A percentile compares a stretch with the other conserved stretches of the same genome.
Conservation (phyloP, 2,888 invertebrate species). For the Troides oblongomaculatus region DNA sequence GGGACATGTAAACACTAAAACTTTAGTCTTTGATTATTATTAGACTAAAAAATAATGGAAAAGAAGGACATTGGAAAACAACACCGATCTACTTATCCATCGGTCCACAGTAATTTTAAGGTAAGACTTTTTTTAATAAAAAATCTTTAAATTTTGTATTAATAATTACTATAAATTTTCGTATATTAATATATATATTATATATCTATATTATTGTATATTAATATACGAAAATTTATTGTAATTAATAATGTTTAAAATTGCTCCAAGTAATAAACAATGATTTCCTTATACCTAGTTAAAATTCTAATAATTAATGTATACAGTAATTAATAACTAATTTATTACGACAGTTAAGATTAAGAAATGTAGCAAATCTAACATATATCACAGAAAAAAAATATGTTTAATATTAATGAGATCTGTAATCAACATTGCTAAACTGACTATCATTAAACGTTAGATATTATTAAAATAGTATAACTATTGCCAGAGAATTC, state of each 20-base stretch:
- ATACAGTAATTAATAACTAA: background rate
- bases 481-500: too few species aligned
- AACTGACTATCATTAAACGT: background rate
- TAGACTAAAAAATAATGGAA: background rate
- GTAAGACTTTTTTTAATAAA: conserved; percentile 28
- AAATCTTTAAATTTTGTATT: background rate
- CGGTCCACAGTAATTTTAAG: conserved; percentile 30
- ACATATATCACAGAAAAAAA: background rate
- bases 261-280: background rate
- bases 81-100: conserved; percentile 9
- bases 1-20: conserved; percentile 39
- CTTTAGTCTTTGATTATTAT: conserved; percentile 12
- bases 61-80: conserved; percentile 17
- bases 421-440: background rate
- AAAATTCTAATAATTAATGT: background rate
- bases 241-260: background rate
- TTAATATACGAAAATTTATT: background rate
- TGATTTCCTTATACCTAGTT: background rate
- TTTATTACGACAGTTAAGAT: background rate
- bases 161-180: too few species aligned
- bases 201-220: too few species aligned
- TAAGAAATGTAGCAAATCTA: background rate
- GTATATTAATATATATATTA: too few species aligned
- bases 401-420: conserved; percentile 1
- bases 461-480: background rate